Conservation (phyloP, 2,888 invertebrate species). For the Troides helena region DNA sequence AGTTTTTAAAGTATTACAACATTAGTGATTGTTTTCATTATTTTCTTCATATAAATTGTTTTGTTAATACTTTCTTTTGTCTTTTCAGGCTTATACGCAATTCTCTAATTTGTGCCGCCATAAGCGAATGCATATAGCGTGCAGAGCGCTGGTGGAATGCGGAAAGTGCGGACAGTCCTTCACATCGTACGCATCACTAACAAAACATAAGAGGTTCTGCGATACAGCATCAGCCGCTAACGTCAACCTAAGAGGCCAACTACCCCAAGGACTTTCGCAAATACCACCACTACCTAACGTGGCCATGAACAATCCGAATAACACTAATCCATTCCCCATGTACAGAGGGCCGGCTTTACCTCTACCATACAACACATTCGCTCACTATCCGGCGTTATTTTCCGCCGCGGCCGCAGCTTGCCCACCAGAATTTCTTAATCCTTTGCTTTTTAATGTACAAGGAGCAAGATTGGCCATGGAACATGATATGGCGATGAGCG, state of each 20-base stretch:
- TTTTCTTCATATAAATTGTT: not conserved
- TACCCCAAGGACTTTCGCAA: conserved; percentile 66
- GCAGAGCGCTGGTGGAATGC: conserved; percentile 96
- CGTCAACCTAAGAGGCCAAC: conserved; percentile 69
- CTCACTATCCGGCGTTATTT: conserved; percentile 80
- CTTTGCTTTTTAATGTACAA: conserved; percentile 83
- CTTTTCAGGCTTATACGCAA: conserved; percentile 94
- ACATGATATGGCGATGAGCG: conserved; percentile 75
- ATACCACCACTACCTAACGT: conserved; percentile 67
- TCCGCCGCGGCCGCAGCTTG: conserved; percentile 73
- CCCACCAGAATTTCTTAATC: conserved; percentile 82
- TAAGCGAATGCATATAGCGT: conserved; percentile 98
- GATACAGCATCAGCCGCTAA: conserved; percentile 85
- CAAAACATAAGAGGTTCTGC: conserved; percentile 98
- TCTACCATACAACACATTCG: conserved; percentile 84
- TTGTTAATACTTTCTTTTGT: not conserved
- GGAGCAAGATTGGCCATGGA: conserved; percentile 74
- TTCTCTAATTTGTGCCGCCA: conserved; percentile 99
- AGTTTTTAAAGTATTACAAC: not conserved
- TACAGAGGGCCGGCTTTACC: conserved; percentile 84
- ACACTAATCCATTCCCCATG: conserved; percentile 84
- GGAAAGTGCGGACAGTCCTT: conserved; percentile 96
- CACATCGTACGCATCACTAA: conserved; percentile 93
- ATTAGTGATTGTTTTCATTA: not conserved
- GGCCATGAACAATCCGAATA: conserved; percentile 66